phyloP scores from a whole-genome alignment of 2,113 vertebrate species.

The Platycercus adscitus region DNA sequence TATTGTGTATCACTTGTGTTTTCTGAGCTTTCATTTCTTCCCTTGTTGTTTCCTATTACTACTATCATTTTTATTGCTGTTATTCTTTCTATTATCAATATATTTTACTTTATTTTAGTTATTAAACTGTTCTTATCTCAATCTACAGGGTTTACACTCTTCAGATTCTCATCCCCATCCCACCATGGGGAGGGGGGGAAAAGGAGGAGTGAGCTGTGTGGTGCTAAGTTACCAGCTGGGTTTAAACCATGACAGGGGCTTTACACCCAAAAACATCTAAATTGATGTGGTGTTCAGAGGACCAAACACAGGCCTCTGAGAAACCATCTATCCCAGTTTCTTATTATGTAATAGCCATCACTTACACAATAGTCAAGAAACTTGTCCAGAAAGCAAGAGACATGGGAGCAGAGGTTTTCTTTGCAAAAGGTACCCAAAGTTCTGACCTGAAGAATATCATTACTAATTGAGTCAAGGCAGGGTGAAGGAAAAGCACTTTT shows the following conservation, averaged over 20 bases:
- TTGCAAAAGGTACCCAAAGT: neutral
- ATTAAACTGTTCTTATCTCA: neutral
- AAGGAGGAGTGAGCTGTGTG: neutral
- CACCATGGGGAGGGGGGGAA: neutral
- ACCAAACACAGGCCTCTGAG: neutral
- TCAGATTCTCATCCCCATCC: neutral
- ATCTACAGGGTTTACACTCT: neutral
- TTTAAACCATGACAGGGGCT: neutral
- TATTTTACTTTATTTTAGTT: neutral
- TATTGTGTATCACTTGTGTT: neutral
- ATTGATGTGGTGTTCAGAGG: neutral
- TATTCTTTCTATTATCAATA: neutral
- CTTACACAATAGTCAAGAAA: neutral
- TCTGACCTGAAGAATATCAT: neutral
- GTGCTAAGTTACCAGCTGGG: neutral
- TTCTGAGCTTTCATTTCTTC: neutral
- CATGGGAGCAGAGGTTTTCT: neutral
- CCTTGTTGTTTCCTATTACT: neutral
- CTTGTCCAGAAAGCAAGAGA: neutral
- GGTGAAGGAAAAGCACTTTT: neutral
- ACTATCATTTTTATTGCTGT: neutral
- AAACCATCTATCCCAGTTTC: neutral
- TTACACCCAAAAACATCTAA: neutral
- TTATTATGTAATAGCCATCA: neutral
- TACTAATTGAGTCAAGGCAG: neutral